A percentile compares a stretch with the other conserved stretches of the same genome.
These are phyloP conservation scores for Anthrax anthrax DNA, from an alignment of 2,888 invertebrate genomes.

Conservation along the genomic window DNA sequence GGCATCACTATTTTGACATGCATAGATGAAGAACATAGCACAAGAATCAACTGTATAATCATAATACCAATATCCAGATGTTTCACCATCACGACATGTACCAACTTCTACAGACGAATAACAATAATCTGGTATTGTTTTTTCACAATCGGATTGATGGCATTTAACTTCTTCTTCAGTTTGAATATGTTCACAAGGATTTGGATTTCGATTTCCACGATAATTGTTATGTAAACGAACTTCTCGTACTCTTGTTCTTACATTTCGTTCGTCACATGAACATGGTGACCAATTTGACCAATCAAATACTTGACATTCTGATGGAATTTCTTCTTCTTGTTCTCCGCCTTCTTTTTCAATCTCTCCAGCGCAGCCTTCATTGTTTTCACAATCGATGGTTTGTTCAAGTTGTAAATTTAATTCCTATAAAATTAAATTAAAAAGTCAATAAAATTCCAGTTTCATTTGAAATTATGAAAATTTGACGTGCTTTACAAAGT, in stretches of 20 bases:
- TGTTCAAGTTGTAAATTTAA: neutral
- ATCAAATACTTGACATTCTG: conserved; percentile 45
- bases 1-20: conserved; percentile 52
- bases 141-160: conserved; percentile 21
- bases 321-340: neutral
- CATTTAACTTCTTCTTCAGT: conserved; percentile 27
- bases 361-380: neutral
- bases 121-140: conserved; percentile 24
- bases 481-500: conserved; percentile 40
- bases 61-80: conserved; percentile 71
- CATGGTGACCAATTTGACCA: conserved; percentile 80
- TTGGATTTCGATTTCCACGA: conserved; percentile 10
- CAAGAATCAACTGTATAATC: conserved; percentile 56
- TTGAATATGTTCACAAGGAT: conserved; percentile 28
- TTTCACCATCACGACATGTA: conserved; percentile 61
- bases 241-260: conserved; percentile 43
- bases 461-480: neutral
- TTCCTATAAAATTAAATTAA: neutral
- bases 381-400: neutral
- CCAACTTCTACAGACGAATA: conserved; percentile 42
- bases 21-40: conserved; percentile 67
- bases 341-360: neutral
- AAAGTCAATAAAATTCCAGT: neutral
- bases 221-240: neutral
- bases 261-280: conserved; percentile 60